phyloP scores from a whole-genome alignment of 1,140 invertebrate genomes.

The Carcinoscorpius rotundicauda region DNA sequence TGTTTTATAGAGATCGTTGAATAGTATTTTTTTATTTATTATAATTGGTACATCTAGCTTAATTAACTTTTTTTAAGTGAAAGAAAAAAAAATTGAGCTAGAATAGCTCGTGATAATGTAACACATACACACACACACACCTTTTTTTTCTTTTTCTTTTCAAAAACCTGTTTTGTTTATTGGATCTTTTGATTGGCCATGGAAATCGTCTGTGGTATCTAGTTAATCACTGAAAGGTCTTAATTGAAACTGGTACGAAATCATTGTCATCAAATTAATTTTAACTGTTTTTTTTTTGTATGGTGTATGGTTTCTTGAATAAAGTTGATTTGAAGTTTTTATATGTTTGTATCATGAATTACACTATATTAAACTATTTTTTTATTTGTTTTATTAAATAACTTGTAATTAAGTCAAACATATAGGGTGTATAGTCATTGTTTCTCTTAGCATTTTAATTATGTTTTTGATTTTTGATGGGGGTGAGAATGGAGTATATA shows the following conservation, averaged over 20 bases:
- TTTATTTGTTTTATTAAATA: not conserved
- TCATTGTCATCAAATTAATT: not conserved
- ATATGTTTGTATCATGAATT: not conserved
- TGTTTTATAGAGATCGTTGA: too few relatives aligned
- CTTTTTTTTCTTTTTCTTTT: too few relatives aligned
- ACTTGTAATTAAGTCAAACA: not conserved
- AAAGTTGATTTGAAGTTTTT: not conserved
- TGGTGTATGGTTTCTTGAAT: not conserved
- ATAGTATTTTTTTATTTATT: too few relatives aligned
- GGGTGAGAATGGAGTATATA: too few relatives aligned
- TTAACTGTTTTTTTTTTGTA: not conserved
- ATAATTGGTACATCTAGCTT: too few relatives aligned
- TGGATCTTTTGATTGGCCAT: too few relatives aligned
- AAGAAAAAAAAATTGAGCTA: too few relatives aligned
- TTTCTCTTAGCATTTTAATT: not conserved
- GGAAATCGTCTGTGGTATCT: too few relatives aligned
- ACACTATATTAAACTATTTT: not conserved
- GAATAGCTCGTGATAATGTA: too few relatives aligned
- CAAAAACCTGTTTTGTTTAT: too few relatives aligned
- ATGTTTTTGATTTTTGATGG: not conserved
- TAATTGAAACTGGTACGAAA: not conserved
- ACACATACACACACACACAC: too few relatives aligned
- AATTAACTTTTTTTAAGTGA: too few relatives aligned
- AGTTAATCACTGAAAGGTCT: constrained; percentile 39
- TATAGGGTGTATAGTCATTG: not conserved